Conservation (phyloP, 2,797 vertebrate species). For the Sebastes kiyomatsui region DNA sequence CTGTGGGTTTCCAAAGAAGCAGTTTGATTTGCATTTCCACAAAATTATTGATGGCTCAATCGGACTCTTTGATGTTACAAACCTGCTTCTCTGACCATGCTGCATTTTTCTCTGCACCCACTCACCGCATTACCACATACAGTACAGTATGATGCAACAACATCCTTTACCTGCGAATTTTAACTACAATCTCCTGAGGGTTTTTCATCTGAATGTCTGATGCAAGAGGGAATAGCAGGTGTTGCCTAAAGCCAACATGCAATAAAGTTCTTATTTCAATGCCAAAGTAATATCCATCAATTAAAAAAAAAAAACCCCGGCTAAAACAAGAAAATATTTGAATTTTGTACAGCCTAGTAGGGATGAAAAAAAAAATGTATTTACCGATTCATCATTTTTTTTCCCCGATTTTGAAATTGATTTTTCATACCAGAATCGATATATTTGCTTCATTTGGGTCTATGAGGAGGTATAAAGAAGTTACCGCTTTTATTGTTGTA, state of each 20-base stretch:
- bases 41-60: background rate
- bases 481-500: too few species aligned
- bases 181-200: fast-evolving
- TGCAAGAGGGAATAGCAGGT: background rate
- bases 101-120: background rate
- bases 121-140: background rate
- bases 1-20: background rate
- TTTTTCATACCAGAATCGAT: too few species aligned
- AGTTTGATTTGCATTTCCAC: background rate
- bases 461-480: too few species aligned
- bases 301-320: fast-evolving
- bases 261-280: background rate
- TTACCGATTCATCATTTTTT: too few species aligned
- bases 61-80: background rate
- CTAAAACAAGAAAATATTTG: background rate
- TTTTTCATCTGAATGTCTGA: background rate
- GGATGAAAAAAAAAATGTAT: fast-evolving
- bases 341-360: too few species aligned
- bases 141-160: background rate
- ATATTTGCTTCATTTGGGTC: too few species aligned
- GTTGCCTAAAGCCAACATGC: background rate
- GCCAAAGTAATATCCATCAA: background rate
- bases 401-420: too few species aligned
- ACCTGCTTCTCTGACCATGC: background rate
- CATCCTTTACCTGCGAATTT: background rate